Evolutionary conservation across 2,113 vertebrate genomes (phyloP).

Genomic region (Amphilophus citrinellus): DNA sequence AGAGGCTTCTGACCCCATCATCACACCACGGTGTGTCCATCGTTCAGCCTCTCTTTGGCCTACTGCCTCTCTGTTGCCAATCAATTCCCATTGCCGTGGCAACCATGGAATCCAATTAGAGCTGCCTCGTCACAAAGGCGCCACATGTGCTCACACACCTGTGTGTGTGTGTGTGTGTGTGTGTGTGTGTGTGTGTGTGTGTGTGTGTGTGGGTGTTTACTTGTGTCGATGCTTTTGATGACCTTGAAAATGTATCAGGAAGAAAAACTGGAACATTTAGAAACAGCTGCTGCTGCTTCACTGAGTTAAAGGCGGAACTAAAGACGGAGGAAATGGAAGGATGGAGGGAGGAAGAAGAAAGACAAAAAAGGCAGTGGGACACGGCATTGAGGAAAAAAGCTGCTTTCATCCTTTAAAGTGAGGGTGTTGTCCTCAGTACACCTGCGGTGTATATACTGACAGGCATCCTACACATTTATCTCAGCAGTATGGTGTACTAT

Average conservation of each 20-base stretch:
- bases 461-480: not conserved
- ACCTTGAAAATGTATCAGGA: conserved; percentile 51
- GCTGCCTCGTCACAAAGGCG: not conserved
- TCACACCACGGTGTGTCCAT: conserved; percentile 34
- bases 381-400: too few species aligned
- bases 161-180: not conserved
- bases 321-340: not conserved
- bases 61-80: conserved; percentile 35
- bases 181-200: not conserved
- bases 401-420: not conserved
- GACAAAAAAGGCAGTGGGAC: not conserved
- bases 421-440: not conserved
- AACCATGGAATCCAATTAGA: conserved; percentile 60
- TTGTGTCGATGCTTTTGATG: conserved; percentile 10
- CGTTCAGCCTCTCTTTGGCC: conserved; percentile 27
- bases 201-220: not conserved
- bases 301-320: not conserved
- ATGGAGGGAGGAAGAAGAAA: not conserved
- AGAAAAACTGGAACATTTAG: not conserved
- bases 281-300: not conserved
- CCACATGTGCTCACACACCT: not conserved
- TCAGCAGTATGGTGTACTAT: not conserved
- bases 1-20: conserved; percentile 43
- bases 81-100: conserved; percentile 54
- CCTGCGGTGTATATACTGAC: not conserved